Evolutionary conservation across 2,888 invertebrate species (phyloP).

Genomic region (Latrodectus hesperus): DNA sequence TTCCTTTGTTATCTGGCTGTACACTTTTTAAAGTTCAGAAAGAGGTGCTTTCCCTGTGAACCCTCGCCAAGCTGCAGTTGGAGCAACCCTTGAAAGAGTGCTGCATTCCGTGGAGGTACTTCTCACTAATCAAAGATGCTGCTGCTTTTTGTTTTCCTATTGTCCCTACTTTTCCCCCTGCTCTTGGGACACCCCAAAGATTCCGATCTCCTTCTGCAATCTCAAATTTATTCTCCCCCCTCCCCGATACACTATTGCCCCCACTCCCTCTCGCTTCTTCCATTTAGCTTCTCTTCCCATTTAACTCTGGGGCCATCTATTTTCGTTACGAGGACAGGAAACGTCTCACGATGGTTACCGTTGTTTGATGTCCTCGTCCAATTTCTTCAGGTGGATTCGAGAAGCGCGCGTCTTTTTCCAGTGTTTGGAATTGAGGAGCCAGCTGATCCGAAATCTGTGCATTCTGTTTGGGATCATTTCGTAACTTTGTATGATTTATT

Average conservation of each 20-base stretch:
- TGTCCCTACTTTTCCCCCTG: conserved; percentile 56
- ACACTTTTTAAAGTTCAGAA: too few relatives aligned
- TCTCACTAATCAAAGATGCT: conserved; percentile 68
- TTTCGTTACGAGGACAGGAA: conserved; percentile 61
- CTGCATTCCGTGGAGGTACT: conserved; percentile 61
- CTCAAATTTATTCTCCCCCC: conserved; percentile 62
- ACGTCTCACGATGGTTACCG: conserved; percentile 50
- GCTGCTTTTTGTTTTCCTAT: conserved; percentile 66
- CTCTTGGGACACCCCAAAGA: conserved; percentile 55
- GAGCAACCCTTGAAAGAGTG: conserved; percentile 41
- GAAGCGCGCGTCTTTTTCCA: background rate
- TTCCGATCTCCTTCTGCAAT: conserved; percentile 63
- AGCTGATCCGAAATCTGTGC: too few relatives aligned
- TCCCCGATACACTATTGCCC: background rate
- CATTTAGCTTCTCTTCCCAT: conserved; percentile 52
- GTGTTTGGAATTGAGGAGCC: too few relatives aligned
- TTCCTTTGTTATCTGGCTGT: too few relatives aligned
- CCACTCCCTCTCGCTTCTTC: conserved; percentile 30
- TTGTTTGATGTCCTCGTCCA: conserved; percentile 30
- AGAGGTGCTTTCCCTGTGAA: too few relatives aligned
- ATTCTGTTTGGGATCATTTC: too few relatives aligned
- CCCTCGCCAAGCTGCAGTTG: conserved; percentile 2
- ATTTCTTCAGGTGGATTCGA: conserved; percentile 3
- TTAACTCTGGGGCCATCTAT: conserved; percentile 58
- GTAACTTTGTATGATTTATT: too few relatives aligned